Percentiles rank a stretch among this genome's conserved stretches.
phyloP scores from a whole-genome alignment of 2,113 vertebrate species.

The Romanogobio albipinnatus region DNA sequence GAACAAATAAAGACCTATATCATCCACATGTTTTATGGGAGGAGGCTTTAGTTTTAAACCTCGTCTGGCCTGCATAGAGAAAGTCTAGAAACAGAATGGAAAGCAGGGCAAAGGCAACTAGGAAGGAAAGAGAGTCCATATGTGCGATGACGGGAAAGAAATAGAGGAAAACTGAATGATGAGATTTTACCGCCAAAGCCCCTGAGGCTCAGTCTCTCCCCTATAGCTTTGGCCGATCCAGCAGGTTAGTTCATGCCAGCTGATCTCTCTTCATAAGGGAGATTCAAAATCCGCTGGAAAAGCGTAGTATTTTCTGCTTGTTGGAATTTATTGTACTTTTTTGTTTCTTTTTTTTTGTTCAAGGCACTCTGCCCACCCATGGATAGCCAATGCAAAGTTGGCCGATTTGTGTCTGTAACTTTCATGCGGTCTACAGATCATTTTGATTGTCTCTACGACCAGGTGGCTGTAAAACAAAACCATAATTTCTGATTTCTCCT shows the following conservation, averaged over 20 bases:
- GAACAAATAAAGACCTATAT: conserved; percentile 39
- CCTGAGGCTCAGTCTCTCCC: conserved; percentile 32
- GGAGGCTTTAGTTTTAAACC: conserved; percentile 25
- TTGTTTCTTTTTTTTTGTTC: not conserved
- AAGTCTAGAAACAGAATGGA: conserved; percentile 17
- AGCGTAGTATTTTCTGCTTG: conserved; percentile 28
- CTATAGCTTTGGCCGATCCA: conserved; percentile 21
- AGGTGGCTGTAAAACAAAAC: conserved; percentile 40
- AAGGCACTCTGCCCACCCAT: conserved; percentile 45
- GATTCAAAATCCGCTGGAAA: conserved; percentile 38
- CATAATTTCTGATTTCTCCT: conserved; percentile 37
- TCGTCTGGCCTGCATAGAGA: not conserved
- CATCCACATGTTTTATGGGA: conserved; percentile 37
- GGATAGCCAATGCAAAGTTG: conserved; percentile 34
- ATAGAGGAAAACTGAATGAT: conserved; percentile 23
- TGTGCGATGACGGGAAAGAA: conserved; percentile 28
- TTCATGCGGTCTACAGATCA: conserved; percentile 48
- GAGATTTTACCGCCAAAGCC: conserved; percentile 24
- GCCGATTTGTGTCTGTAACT: conserved; percentile 30
- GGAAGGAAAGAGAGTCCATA: conserved; percentile 14
- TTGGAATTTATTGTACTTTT: conserved; percentile 55
- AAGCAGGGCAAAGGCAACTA: not conserved
- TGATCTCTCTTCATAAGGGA: conserved; percentile 30
- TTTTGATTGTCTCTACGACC: conserved; percentile 32
- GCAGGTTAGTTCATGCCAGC: conserved; percentile 39